Evolutionary conservation across 2,888 invertebrate species (phyloP).

Genomic region (Ecliptopera silaceata): DNA sequence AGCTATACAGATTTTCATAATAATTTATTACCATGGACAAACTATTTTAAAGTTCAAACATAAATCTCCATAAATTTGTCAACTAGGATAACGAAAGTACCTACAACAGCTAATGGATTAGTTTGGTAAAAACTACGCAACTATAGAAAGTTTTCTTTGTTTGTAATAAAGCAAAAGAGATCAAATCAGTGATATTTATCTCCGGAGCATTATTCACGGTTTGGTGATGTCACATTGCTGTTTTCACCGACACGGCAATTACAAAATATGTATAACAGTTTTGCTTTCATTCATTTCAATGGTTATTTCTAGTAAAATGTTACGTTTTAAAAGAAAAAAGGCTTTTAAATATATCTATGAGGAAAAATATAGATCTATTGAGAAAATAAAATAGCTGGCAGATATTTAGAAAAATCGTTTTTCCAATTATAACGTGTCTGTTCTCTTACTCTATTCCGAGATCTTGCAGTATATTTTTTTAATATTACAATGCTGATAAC

Average conservation of each 20-base stretch:
- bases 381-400: no score
- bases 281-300: conserved; percentile 24
- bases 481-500: no score
- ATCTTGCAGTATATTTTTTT: no score
- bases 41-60: neutral
- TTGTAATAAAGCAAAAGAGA: conserved; percentile 38
- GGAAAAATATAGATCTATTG: no score
- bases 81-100: conserved; percentile 4
- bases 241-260: conserved; percentile 49
- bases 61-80: conserved; percentile 11
- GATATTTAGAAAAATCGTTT: no score
- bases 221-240: conserved; percentile 58
- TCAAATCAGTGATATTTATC: conserved; percentile 46
- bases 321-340: neutral
- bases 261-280: conserved; percentile 44
- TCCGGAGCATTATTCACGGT: conserved; percentile 54
- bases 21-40: neutral
- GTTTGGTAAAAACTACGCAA: conserved; percentile 36
- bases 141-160: conserved; percentile 38
- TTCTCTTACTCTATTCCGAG: no score
- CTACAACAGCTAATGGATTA: conserved; percentile 24
- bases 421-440: no score
- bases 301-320: conserved; percentile 12
- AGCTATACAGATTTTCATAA: neutral
- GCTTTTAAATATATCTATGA: no score